These are phyloP conservation scores for Boulengeromyrus knoepffleri DNA, from an alignment of 2,113 vertebrate genomes.

Conservation along the genomic window DNA sequence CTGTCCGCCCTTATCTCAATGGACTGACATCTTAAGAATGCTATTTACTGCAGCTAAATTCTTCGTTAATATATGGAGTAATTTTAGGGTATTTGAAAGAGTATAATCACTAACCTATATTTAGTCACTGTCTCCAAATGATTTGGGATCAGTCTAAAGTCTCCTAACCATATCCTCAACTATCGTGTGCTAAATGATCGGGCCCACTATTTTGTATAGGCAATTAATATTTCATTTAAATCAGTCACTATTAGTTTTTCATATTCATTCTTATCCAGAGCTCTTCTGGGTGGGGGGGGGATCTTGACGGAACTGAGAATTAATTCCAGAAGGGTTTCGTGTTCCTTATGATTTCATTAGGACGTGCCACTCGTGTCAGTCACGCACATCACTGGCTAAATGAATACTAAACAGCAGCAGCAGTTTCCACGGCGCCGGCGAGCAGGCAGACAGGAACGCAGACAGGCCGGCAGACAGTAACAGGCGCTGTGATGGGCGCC, in stretches of 20 bases:
- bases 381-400: conserved; percentile 14
- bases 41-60: not conserved
- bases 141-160: not conserved
- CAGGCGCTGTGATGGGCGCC: not conserved
- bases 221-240: conserved; percentile 34
- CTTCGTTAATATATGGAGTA: not conserved
- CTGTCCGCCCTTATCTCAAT: not conserved
- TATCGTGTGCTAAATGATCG: not conserved
- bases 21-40: not conserved
- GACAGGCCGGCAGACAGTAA: not conserved
- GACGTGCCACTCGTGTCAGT: conserved; percentile 28
- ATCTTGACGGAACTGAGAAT: conserved; percentile 11
- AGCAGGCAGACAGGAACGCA: not conserved
- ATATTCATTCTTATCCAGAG: conserved; percentile 24
- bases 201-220: conserved; percentile 9
- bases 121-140: not conserved
- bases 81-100: not conserved
- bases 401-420: conserved; percentile 24
- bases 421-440: not conserved
- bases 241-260: conserved; percentile 37
- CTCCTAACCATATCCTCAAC: not conserved
- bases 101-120: not conserved
- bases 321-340: conserved; percentile 31
- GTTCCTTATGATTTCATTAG: conserved; percentile 35
- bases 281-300: not conserved